Base-by-base conservation (phyloP, 2,888 invertebrate genomes). In the Megamerina dolium region DNA sequence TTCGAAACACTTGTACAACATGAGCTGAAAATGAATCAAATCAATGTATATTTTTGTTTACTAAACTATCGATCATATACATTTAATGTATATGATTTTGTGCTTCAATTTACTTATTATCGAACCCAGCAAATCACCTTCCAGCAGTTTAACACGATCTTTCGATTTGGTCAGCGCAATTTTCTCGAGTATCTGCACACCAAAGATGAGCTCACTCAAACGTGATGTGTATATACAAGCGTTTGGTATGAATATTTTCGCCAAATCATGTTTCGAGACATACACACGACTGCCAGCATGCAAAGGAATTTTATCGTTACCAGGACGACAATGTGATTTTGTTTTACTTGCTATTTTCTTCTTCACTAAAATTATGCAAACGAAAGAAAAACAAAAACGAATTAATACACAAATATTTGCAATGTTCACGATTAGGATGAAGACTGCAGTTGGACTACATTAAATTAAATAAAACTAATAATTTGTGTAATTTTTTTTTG, bases 71-170 rank as follows among this genome's bases (percentile, higher is more conserved):
- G n/a, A n/a, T n/a, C n/a, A n/a, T n/a, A n/a, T n/a, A n/a, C n/a
- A n/a, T n/a, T n/a, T n/a, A n/a, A n/a, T n/a, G n/a, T n/a, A n/a
- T n/a, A n/a, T n/a, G n/a, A n/a, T n/a, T n/a, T n/a, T n/a, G n/a
- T n/a, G n/a, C n/a, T n/a, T n/a, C n/a, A 41, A 52, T 43, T 55
- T 65, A 72, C 72, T 68, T 64, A 63, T 66, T 16, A 72, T 56
- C 1, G 67, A 68, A 29, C 64, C 54, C 6, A 70, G 49, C 21
- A 58, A 48, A 23, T 58, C 55, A 23, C 50, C 52, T 40, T 70
- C 63, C 2, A 65, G 47, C 4, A 53, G 48, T 20, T 49, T 43
- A 8, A 61, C 40, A 5, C 53, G 53, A 37, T 63, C 57, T 38
- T 49, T 46, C 1, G 44, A 45, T 26, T 54, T 53, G 1, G 54